phyloP scores from a whole-genome alignment of 2,888 invertebrate genomes.

The Oligia strigilis region DNA sequence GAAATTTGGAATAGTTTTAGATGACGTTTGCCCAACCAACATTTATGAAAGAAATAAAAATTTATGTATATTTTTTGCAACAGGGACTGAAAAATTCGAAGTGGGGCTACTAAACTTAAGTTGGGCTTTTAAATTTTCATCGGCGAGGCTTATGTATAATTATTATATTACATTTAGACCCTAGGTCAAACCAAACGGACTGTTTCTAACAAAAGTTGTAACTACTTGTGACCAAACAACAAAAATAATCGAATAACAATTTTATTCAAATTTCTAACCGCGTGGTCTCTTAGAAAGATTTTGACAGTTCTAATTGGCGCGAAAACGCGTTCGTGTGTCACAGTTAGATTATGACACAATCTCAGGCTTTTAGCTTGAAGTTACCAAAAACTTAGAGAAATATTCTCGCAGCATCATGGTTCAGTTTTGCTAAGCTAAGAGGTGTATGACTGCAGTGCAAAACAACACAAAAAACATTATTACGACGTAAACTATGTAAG shows the following conservation, averaged over 20 bases:
- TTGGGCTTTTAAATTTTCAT: no score
- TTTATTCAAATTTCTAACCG: background rate
- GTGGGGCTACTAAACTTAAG: no score
- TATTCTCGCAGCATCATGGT: background rate
- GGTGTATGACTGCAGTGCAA: background rate
- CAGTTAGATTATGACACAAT: background rate
- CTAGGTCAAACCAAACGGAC: background rate
- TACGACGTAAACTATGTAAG: conserved; percentile 40
- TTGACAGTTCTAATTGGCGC: background rate
- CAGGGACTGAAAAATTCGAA: no score
- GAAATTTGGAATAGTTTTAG: no score
- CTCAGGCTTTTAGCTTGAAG: background rate
- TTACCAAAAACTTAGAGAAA: background rate
- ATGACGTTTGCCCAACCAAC: no score
- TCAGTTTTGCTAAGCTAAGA: background rate
- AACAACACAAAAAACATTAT: conserved; percentile 21
- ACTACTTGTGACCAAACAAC: background rate
- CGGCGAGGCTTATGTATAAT: no score
- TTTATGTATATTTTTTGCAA: no score
- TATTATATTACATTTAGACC: background rate
- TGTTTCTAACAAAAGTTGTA: background rate
- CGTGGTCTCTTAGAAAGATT: background rate
- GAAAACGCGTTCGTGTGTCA: background rate
- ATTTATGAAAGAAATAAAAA: no score
- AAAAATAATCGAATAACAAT: background rate